Evolutionary conservation across 2,888 invertebrate genomes (phyloP).

Genomic region (Brachyptera risi): DNA sequence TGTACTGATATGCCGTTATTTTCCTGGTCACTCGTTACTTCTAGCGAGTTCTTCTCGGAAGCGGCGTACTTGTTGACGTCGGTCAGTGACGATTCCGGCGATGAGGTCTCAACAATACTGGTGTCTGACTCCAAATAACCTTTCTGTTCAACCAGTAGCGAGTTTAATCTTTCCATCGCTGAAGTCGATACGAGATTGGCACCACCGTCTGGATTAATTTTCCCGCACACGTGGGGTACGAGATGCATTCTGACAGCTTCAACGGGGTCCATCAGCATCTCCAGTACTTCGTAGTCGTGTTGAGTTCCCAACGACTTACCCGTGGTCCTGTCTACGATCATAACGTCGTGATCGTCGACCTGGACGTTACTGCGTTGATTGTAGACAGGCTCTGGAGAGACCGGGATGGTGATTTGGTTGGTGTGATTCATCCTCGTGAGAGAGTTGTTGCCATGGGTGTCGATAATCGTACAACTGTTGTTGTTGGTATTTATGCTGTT

Average conservation of each 20-base stretch:
- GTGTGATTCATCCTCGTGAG: background rate
- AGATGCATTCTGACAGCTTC: slow-evolving; percentile 71
- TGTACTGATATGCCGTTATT: slow-evolving; percentile 14
- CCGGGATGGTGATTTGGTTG: slow-evolving; percentile 21
- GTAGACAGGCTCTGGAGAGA: slow-evolving; percentile 18
- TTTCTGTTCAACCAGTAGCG: background rate
- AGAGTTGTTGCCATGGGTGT: slow-evolving; percentile 15
- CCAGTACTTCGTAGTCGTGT: slow-evolving; percentile 18
- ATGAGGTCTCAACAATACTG: slow-evolving; percentile 19
- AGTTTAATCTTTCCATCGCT: slow-evolving; percentile 20
- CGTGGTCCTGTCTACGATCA: background rate
- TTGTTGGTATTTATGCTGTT: background rate
- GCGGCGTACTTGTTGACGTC: background rate
- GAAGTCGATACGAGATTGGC: slow-evolving; percentile 12
- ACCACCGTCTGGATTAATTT: slow-evolving; percentile 43
- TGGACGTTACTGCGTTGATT: slow-evolving; percentile 28
- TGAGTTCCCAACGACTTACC: background rate
- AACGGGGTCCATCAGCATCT: slow-evolving; percentile 60
- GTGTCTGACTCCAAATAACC: background rate
- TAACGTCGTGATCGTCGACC: background rate
- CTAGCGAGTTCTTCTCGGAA: background rate
- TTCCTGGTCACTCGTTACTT: background rate
- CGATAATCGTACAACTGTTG: slow-evolving; percentile 23
- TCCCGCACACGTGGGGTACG: slow-evolving; percentile 73
- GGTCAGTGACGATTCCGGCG: slow-evolving; percentile 17